These are phyloP conservation scores for Pheosia tremula DNA, from an alignment of 2,888 invertebrate genomes.

Conservation along the genomic window DNA sequence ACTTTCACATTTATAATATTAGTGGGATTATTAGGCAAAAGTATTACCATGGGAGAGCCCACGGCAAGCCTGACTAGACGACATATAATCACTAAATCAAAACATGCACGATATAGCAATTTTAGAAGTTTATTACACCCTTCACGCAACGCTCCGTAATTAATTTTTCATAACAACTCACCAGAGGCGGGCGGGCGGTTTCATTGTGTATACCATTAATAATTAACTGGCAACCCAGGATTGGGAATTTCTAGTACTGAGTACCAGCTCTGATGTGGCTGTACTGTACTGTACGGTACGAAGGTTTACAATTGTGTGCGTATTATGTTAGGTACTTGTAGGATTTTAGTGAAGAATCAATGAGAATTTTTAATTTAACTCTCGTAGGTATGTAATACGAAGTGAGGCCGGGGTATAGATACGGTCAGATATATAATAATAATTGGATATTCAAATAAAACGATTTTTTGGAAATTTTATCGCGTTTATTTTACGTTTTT, in stretches of 20 bases:
- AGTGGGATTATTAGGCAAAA: too few relatives aligned
- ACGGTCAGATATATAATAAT: too few relatives aligned
- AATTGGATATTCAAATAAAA: too few relatives aligned
- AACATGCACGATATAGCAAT: conserved; percentile 13
- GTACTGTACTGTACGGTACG: not conserved
- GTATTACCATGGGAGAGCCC: too few relatives aligned
- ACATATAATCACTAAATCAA: conserved; percentile 10
- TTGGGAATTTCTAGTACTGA: not conserved
- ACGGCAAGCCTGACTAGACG: not conserved
- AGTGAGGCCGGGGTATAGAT: too few relatives aligned
- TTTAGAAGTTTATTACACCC: conserved; percentile 15
- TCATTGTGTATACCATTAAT: conserved; percentile 21
- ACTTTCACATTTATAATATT: too few relatives aligned
- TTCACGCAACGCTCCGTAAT: conserved; percentile 3
- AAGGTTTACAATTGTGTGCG: not conserved
- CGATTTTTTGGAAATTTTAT: too few relatives aligned
- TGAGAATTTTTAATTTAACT: too few relatives aligned
- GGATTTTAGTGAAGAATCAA: too few relatives aligned
- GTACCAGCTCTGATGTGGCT: not conserved
- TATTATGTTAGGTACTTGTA: not conserved
- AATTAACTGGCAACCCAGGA: conserved; percentile 18
- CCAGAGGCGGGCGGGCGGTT: conserved; percentile 8
- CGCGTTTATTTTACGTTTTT: too few relatives aligned
- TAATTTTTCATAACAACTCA: conserved; percentile 21
- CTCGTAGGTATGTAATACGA: too few relatives aligned